Evolutionary conservation across 2,888 invertebrate species (phyloP), one percentile per base, ranked within the genome.

Genomic region (Rhagium mordax): DNA sequence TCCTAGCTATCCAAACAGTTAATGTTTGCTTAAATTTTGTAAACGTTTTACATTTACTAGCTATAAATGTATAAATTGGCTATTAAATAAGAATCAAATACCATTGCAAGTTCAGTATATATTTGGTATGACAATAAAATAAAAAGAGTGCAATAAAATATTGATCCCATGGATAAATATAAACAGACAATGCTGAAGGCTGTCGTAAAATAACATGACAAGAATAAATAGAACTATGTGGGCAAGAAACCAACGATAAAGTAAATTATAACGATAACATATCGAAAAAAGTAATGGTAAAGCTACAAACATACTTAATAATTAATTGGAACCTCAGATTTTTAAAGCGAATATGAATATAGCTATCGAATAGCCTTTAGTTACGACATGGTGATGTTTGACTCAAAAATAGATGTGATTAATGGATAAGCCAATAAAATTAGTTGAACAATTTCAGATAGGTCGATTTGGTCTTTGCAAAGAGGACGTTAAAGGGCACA

Each of bases 81-180:
- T 29, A 33, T 29, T 59, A 59, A 59, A 59, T 59, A 29, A 59
- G 33, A 59, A 59, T 59, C 59, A 59, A 16, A 59, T 16, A 59
- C 59, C 59, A 4, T 57, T 57, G 57, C 57, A 59, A 59, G 48
- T 21, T 15, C 49, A 49, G 62, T 62, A 48, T 65, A 48, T 73
- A 70, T 73, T 69, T 70, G 24, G 48, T 73, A 68, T 65, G 65
- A 73, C 69, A 65, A 73, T 73, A 73, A 70, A 68, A 73, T 70
- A 73, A 70, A 73, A 60, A 67, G 65, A 61, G 53, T 33, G 65
- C 70, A 70, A 73, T 73, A 70, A 73, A 70, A 70, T 73, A 70
- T 73, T 73, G 72, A 73, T 73, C 72, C 65, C 53, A 24, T 51
- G 70, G 60, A 70, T 69, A 73, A 70, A 59, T 49, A 60, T 70